A percentile compares a stretch with the other conserved stretches of the same genome.
These are phyloP conservation scores for Thunnus thynnus DNA, from an alignment of 2,113 vertebrate genomes.

Conservation along the genomic window DNA sequence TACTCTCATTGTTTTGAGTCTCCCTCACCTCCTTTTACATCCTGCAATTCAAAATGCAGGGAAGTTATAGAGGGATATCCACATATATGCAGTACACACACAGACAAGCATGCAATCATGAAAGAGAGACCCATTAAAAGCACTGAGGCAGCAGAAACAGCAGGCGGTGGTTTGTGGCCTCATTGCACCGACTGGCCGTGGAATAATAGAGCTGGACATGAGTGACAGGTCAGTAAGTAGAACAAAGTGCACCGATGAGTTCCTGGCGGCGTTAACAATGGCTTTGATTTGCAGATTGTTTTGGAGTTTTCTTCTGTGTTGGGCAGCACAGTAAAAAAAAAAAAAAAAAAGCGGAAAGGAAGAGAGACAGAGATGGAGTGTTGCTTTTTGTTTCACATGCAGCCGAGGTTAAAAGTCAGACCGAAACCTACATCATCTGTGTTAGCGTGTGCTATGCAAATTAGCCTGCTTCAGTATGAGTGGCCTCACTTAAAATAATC, in stretches of 20 bases:
- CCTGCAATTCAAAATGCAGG: conserved; percentile 61
- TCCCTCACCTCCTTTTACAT: conserved; percentile 35
- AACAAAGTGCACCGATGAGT: conserved; percentile 63
- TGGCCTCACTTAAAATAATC: background rate
- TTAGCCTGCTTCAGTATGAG: conserved; percentile 3
- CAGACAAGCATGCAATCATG: conserved; percentile 43
- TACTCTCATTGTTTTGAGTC: background rate
- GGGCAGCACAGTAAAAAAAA: conserved; percentile 5
- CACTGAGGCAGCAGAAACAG: conserved; percentile 78
- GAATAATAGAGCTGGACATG: conserved; percentile 75
- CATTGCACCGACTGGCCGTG: conserved; percentile 63
- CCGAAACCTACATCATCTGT: conserved; percentile 16
- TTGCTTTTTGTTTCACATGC: conserved; percentile 43
- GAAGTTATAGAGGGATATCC: conserved; percentile 59
- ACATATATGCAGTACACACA: conserved; percentile 26
- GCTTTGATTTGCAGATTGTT: conserved; percentile 57
- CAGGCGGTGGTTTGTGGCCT: conserved; percentile 75
- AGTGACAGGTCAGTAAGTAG: conserved; percentile 68
- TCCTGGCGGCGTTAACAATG: conserved; percentile 48
- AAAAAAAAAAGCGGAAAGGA: conserved; percentile 22
- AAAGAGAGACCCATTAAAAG: conserved; percentile 70
- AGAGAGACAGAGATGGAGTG: conserved; percentile 17
- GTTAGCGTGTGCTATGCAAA: conserved; percentile 37
- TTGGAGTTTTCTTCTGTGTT: conserved; percentile 33
- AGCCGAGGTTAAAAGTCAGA: conserved; percentile 55